Base-by-base conservation (phyloP, 2,113 vertebrate genomes). In the Psittacara wagleri region DNA sequence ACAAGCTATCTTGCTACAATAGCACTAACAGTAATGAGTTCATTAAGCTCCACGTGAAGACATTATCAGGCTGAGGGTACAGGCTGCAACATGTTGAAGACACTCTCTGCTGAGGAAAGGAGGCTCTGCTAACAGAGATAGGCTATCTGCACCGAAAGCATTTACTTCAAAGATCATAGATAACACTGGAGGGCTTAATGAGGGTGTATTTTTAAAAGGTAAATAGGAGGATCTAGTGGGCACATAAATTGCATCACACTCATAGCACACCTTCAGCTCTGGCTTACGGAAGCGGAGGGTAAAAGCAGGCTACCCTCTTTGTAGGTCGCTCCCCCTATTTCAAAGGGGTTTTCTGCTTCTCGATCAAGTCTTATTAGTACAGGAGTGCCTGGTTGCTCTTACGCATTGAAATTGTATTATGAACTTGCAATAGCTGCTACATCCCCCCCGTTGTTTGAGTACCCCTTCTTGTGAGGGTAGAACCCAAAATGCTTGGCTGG, bases 1-100 rank as follows among this genome's bases (percentile, higher is more conserved):
- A 94, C 72, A 93, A 97, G 94, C 63, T 90, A 90, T 88, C 81
- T 91, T 74, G 88, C 96, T 96, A 82, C 9, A 4, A 49, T 86
- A 87, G 94, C 80, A 73, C 74, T 83, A 95, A 95, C 78, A 51
- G 74, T 97, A 96, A 92, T 83, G 64, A 90, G 88, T 96, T 96
- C 85, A 94, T 92, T 94, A 93, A 93, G 62, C 66, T 51, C 63
- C 77, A 72, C 3, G 3, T 41, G 80, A 95, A 95, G 89, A 75
- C 90, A 31, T 90, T 91, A 82, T 91, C 88, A 52, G 62, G 77
- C 72, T 77, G 55, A 84, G 68, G 57, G 28, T 68, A 37, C 85
- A 68, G 86, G 85, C 95, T 97, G 92, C 55, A 92, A 84, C 90
- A 46, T 87, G 94, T 96, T 92, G 88, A 79, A 90, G 89, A 86